Conservation (phyloP, 1,140 invertebrate genomes). For the Hypsibius dujardini region DNA sequence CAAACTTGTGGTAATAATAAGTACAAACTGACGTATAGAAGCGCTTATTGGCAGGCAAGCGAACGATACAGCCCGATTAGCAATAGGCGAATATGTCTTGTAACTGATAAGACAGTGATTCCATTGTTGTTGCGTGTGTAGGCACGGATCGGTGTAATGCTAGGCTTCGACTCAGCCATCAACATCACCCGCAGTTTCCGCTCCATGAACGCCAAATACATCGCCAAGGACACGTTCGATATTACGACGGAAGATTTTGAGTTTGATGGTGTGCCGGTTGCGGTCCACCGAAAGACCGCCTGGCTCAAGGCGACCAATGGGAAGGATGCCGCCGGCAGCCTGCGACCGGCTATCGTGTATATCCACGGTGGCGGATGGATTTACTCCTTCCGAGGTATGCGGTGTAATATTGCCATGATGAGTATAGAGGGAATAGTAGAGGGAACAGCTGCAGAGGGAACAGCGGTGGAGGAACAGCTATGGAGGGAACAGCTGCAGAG, state of each 20-base stretch:
- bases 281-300: not conserved
- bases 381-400: not conserved
- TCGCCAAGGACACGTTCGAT: not conserved
- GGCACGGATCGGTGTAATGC: not conserved
- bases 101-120: not conserved
- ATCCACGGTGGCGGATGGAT: conserved; percentile 10
- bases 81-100: too few species aligned
- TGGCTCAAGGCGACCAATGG: too few species aligned
- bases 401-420: too few species aligned
- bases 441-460: too few species aligned
- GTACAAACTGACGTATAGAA: too few species aligned
- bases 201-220: too few species aligned
- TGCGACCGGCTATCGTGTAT: not conserved
- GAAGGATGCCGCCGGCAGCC: not conserved
- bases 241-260: not conserved
- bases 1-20: not conserved
- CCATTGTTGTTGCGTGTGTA: not conserved
- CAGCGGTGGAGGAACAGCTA: too few species aligned
- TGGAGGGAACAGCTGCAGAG: too few species aligned
- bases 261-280: not conserved
- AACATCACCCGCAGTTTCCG: conserved; percentile 3
- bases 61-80: too few species aligned
- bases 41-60: too few species aligned
- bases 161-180: not conserved
- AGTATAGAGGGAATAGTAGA: too few species aligned